Conservation (phyloP, 2,797 vertebrate genomes). For the Catharus ustulatus region DNA sequence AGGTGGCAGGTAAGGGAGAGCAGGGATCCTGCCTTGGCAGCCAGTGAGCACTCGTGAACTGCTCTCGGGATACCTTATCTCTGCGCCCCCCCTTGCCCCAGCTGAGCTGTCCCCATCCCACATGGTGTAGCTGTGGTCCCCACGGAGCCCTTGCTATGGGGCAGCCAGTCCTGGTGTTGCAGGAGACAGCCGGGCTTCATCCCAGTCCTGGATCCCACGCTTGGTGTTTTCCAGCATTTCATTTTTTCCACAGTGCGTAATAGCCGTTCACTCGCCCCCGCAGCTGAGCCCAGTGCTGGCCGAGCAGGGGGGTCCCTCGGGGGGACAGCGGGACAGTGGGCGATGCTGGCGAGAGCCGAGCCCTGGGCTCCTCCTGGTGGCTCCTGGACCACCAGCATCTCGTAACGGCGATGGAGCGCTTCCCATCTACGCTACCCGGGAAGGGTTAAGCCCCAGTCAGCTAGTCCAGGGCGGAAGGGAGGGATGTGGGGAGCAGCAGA, state of each 20-base stretch:
- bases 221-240: constrained; percentile 45
- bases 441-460: constrained; percentile 1
- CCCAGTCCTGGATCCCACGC: background rate
- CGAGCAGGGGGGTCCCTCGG: rapidly evolving
- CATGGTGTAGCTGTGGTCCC: rapidly evolving
- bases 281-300: background rate
- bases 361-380: background rate
- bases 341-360: rapidly evolving
- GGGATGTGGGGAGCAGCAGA: background rate
- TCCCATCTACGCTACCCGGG: rapidly evolving
- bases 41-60: rapidly evolving
- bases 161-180: background rate
- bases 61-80: background rate
- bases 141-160: background rate
- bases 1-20: constrained; percentile 44
- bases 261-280: background rate
- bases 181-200: background rate
- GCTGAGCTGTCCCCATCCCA: background rate
- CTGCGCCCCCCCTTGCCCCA: no score
- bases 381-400: rapidly evolving
- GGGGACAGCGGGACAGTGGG: rapidly evolving
- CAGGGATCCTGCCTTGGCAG: rapidly evolving
- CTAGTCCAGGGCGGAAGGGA: constrained; percentile 41
- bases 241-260: constrained; percentile 64
- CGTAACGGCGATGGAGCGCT: rapidly evolving